phyloP scores from a whole-genome alignment of 1,140 invertebrate species.

The Drosophila baimaii region DNA sequence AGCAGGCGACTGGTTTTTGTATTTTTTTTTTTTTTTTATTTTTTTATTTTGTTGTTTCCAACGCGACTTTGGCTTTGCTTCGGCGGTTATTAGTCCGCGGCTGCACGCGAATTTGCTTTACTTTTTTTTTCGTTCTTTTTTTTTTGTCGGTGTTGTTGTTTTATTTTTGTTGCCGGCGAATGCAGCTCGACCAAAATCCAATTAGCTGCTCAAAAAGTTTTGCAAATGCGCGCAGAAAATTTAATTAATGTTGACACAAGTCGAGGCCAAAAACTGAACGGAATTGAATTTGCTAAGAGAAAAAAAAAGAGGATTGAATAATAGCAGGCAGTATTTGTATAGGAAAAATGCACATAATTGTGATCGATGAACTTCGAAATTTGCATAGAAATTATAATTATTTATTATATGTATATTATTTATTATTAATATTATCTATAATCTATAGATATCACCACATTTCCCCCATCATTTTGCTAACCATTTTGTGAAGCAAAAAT shows the following conservation, averaged over 20 bases:
- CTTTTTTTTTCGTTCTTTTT: slow-evolving; percentile 62
- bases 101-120: slow-evolving; percentile 76
- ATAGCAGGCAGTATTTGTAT: slow-evolving; percentile 10
- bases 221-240: slow-evolving; percentile 73
- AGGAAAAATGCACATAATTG: background rate
- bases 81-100: slow-evolving; percentile 71
- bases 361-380: slow-evolving; percentile 14
- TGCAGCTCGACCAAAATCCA: slow-evolving; percentile 70
- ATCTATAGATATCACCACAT: too few relatives aligned
- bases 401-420: too few relatives aligned
- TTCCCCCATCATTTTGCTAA: slow-evolving; percentile 19
- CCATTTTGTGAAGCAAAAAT: slow-evolving; percentile 4
- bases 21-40: slow-evolving; percentile 27
- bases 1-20: slow-evolving; percentile 66
- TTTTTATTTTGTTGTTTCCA: slow-evolving; percentile 16
- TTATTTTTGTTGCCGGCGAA: slow-evolving; percentile 38
- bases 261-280: slow-evolving; percentile 54
- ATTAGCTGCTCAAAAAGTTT: slow-evolving; percentile 81
- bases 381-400: background rate
- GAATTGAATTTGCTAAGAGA: slow-evolving; percentile 58
- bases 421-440: background rate
- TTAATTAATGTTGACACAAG: slow-evolving; percentile 83
- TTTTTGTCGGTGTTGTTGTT: slow-evolving; percentile 28
- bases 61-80: slow-evolving; percentile 53
- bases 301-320: too few relatives aligned